phyloP scores from a whole-genome alignment of 2,797 vertebrate species.

The Falco naumanni region DNA sequence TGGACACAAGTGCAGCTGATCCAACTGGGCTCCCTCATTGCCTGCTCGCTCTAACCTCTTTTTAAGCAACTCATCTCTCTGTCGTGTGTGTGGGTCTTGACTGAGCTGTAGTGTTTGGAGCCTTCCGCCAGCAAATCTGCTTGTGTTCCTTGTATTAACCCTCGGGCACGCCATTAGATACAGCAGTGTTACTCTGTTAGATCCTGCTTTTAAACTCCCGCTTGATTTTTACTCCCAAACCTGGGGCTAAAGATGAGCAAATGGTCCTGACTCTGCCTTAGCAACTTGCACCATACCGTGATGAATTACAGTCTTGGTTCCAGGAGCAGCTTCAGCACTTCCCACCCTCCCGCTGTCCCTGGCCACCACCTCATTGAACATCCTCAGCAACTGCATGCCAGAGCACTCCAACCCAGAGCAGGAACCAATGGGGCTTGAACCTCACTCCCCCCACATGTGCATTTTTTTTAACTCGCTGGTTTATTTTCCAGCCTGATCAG shows the following conservation, averaged over 20 bases:
- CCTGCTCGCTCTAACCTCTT: background rate
- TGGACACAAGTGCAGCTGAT: background rate
- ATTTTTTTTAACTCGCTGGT: background rate
- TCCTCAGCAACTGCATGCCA: background rate
- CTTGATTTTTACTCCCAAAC: background rate
- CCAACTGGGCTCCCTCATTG: background rate
- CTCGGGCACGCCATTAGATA: too few species aligned
- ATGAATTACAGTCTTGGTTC: background rate
- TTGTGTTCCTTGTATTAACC: background rate
- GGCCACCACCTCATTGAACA: background rate
- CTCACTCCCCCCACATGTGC: rapidly evolving
- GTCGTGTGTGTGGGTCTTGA: background rate
- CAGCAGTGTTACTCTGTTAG: background rate
- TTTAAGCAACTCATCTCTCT: background rate
- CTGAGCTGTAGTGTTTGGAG: background rate
- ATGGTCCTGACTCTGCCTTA: background rate
- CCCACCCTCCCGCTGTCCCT: background rate
- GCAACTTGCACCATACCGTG: background rate
- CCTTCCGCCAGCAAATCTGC: background rate
- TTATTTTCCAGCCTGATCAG: background rate
- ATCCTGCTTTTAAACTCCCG: background rate
- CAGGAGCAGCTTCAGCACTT: background rate
- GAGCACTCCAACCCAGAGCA: background rate
- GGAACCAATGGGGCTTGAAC: background rate
- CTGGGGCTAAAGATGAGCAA: background rate